Evolutionary conservation across 1,140 invertebrate species (phyloP).

Genomic region (Cherax destructor): DNA sequence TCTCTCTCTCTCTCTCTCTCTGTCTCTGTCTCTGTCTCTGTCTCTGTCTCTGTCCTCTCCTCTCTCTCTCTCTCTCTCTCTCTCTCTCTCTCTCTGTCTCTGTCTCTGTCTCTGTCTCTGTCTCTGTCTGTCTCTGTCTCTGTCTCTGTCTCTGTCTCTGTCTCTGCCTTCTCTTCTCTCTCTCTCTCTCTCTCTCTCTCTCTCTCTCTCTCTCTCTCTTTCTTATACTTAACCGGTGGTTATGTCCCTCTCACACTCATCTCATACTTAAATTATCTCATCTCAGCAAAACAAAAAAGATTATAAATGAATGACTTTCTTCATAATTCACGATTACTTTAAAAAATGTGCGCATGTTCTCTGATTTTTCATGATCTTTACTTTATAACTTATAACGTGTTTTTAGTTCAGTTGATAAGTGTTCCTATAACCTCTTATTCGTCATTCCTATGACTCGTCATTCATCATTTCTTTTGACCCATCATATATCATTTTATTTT

Average conservation of each 20-base stretch:
- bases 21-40: neutral
- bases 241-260: neutral
- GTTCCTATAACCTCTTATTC: no score
- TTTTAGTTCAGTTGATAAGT: no score
- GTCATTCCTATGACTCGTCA: no score
- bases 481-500: no score
- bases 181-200: constrained; percentile 1
- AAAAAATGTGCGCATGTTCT: no score
- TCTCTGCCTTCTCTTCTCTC: neutral
- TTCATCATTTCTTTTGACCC: no score
- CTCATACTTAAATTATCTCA: neutral
- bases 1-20: neutral
- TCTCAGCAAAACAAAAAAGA: neutral
- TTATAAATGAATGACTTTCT: neutral
- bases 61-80: constrained; percentile 1
- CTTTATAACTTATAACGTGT: no score
- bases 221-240: no score
- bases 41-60: neutral
- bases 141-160: neutral
- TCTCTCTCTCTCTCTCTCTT: neutral
- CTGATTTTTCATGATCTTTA: no score
- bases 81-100: neutral
- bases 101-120: neutral
- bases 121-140: neutral
- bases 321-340: no score